phyloP scores from a whole-genome alignment of 2,888 invertebrate genomes.

The Ectemnius lituratus region DNA sequence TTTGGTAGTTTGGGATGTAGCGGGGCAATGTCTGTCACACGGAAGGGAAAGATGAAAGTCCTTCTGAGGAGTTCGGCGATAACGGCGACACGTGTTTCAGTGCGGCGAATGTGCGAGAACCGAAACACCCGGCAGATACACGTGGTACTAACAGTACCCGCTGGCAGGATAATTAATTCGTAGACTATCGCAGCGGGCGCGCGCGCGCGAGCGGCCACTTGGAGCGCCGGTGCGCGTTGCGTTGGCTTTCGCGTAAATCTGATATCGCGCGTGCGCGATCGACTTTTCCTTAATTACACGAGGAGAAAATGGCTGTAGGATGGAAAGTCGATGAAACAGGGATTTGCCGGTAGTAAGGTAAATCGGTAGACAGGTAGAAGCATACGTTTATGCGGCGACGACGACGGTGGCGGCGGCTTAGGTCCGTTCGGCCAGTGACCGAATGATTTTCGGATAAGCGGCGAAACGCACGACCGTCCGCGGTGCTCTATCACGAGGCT shows the following conservation, averaged over 20 bases:
- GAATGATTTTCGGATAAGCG: slow-evolving; percentile 40
- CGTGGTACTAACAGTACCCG: slow-evolving; percentile 2
- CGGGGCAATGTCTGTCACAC: neutral
- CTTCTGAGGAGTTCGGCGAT: neutral
- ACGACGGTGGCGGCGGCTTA: neutral
- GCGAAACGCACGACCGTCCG: slow-evolving; percentile 30
- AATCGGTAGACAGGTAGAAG: neutral
- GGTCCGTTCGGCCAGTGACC: slow-evolving; percentile 15
- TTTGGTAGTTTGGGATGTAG: too few species aligned
- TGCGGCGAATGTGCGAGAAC: neutral
- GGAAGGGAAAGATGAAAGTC: neutral
- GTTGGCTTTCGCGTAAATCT: neutral
- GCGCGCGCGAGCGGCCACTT: too few species aligned
- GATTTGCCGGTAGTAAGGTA: slow-evolving; percentile 14
- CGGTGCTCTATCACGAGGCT: slow-evolving; percentile 24
- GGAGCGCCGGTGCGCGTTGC: too few species aligned
- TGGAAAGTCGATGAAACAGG: neutral
- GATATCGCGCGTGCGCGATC: neutral
- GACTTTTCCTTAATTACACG: slow-evolving; percentile 5
- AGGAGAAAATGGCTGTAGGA: neutral
- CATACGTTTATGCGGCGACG: neutral
- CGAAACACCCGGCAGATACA: neutral
- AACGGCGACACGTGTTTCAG: slow-evolving; percentile 1
- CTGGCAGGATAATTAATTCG: slow-evolving; percentile 10
- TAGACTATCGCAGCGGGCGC: neutral